Percentiles rank a stretch among this genome's conserved stretches.
Conservation (phyloP, 2,797 vertebrate species). For the Alosa sapidissima region DNA sequence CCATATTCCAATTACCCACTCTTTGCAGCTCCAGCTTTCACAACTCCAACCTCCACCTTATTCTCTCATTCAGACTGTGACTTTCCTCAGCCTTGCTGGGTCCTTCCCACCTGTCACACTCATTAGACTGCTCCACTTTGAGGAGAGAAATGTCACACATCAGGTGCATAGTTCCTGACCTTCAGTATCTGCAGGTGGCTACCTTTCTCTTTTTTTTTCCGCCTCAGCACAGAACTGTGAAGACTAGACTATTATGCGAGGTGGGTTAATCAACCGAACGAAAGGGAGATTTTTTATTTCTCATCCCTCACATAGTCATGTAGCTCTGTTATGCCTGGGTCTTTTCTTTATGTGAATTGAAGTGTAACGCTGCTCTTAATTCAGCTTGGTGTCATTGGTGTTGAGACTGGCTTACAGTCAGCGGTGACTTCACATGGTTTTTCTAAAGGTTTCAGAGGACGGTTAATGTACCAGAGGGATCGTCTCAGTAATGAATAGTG, state of each 20-base stretch:
- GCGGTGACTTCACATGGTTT: neutral
- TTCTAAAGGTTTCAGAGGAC: neutral
- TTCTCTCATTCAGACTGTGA: neutral
- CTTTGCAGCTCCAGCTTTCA: neutral
- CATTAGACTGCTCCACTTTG: neutral
- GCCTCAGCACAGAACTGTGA: neutral
- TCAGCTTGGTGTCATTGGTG: neutral
- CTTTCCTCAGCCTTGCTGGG: neutral
- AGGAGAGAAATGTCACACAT: neutral
- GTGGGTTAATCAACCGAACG: neutral
- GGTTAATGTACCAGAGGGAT: neutral
- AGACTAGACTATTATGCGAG: neutral
- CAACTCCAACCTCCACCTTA: neutral
- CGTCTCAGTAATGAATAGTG: conserved; percentile 32
- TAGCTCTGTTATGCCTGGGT: neutral
- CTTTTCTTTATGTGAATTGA: neutral
- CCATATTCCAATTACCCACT: neutral
- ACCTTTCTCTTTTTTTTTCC: neutral
- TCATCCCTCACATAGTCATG: neutral
- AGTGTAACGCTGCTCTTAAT: neutral
- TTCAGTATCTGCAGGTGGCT: neutral
- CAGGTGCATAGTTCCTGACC: neutral
- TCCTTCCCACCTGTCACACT: neutral
- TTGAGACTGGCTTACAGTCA: neutral
- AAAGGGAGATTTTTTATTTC: too few relatives aligned